Evolutionary conservation across 2,797 vertebrate genomes (phyloP).

Genomic region (Parotocinclus haroldoi): DNA sequence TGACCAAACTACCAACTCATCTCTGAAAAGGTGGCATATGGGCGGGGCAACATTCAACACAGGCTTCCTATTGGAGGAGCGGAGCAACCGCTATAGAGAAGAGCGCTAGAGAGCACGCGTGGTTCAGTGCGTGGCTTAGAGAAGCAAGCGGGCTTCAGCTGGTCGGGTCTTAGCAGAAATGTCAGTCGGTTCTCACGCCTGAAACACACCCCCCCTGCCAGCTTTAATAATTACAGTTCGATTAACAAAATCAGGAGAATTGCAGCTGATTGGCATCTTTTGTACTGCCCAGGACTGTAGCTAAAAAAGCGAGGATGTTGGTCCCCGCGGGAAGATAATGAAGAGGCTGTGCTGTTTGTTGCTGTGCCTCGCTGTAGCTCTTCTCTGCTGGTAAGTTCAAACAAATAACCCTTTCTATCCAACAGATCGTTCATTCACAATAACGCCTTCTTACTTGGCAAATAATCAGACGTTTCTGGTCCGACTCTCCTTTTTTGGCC

Average conservation of each 20-base stretch:
- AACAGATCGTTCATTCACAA: too few species aligned
- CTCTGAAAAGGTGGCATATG: slow-evolving; percentile 11
- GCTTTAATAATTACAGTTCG: not conserved
- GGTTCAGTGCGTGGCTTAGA: slow-evolving; percentile 4
- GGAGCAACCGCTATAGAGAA: slow-evolving; percentile 39
- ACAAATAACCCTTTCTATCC: not conserved
- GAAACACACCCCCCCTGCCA: slow-evolving; percentile 23
- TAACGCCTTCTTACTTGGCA: too few species aligned
- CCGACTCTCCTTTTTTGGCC: too few species aligned
- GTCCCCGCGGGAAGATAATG: slow-evolving; percentile 86
- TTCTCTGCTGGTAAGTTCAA: slow-evolving; percentile 77
- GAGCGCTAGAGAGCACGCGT: slow-evolving; percentile 11
- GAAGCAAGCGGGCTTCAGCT: not conserved
- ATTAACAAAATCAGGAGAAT: not conserved
- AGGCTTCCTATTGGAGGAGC: slow-evolving; percentile 53
- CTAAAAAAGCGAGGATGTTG: slow-evolving; percentile 79
- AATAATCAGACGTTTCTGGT: too few species aligned
- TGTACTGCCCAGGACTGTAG: slow-evolving; percentile 23
- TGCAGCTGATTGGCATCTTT: slow-evolving; percentile 23
- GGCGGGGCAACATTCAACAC: not conserved
- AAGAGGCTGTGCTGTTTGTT: slow-evolving; percentile 78
- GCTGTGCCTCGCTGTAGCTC: slow-evolving; percentile 78
- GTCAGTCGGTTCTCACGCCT: not conserved
- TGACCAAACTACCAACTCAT: slow-evolving; percentile 61
- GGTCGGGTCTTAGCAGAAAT: not conserved